Evolutionary conservation across 2,888 invertebrate genomes (phyloP).

Genomic region (Subacronicta megacephala): DNA sequence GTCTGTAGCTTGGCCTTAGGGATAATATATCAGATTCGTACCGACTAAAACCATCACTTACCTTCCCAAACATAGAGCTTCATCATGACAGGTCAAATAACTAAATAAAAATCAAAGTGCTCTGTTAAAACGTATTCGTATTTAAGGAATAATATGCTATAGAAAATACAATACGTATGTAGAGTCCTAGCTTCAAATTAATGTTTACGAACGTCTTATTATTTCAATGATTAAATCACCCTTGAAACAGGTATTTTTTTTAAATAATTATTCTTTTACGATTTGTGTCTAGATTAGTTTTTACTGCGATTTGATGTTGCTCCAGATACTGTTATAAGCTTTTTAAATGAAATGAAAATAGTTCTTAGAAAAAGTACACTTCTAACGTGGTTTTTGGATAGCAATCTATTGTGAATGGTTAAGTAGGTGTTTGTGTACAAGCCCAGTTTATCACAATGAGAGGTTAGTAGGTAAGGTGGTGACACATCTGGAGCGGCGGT

Average conservation of each 20-base stretch:
- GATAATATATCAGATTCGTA: too few relatives aligned
- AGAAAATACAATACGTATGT: background rate
- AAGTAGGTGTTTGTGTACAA: slow-evolving; percentile 38
- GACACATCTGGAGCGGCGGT: slow-evolving; percentile 63
- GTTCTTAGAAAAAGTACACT: slow-evolving; percentile 25
- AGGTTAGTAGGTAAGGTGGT: slow-evolving; percentile 55
- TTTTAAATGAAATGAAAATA: slow-evolving; percentile 4
- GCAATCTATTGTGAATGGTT: slow-evolving; percentile 34
- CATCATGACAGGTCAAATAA: too few relatives aligned
- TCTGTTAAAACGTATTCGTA: background rate
- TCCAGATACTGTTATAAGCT: slow-evolving; percentile 33
- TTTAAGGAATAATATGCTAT: background rate
- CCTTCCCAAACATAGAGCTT: too few relatives aligned
- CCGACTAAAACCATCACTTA: too few relatives aligned
- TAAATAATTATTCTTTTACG: too few relatives aligned
- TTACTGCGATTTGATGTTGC: background rate
- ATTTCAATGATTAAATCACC: slow-evolving; percentile 18
- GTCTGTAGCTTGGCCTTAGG: too few relatives aligned
- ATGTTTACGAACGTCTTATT: slow-evolving; percentile 14
- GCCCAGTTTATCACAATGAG: slow-evolving; percentile 53
- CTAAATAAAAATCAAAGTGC: too few relatives aligned
- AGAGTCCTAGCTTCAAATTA: slow-evolving; percentile 18
- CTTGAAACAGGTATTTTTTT: slow-evolving; percentile 11
- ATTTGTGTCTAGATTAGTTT: background rate
- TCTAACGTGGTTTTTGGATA: slow-evolving; percentile 6